Evolutionary conservation across 2,888 invertebrate species (phyloP), one percentile per base, ranked within the genome.

Genomic region (Pemphredon lugubris): DNA sequence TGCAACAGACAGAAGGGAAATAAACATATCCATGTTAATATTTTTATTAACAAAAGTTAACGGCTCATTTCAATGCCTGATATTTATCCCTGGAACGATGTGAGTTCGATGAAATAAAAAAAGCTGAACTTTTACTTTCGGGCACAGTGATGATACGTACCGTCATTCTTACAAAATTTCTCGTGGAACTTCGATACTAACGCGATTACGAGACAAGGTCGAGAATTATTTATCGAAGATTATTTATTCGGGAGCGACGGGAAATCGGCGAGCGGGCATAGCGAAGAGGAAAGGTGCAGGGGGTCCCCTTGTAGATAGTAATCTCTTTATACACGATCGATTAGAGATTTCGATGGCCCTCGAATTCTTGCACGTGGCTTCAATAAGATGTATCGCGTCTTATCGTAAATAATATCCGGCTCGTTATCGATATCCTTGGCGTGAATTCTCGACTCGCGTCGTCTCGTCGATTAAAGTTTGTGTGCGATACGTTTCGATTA

Each of bases 351-450:
- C 34, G 63, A 69, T 65, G 53, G 18, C 57, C 44, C 53, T 68
- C 68, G 60, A 68, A 70, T 74, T 81, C 66, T 70, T 78, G 45
- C 72, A 78, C 72, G 68, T 81, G 75, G 50, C 51, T 55, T 59
- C 63, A 18, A 20, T 11, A 57, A 60, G 51, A 45, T 54, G 39
- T 65, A 69, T 69, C 63, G 26, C 5, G 6, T 34, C 65, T 68
- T 80, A 79, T 79, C 75, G 42, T n/a, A 13, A 11, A 30, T 9
- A 40, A 26, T 73, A 44, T 65, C 51, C 42, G 51, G 18, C 21
- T 30, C 14, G 42, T 51, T 70, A 59, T 61, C 40, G 39, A 39
- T 57, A 67, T 57, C 47, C 20, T 67, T 60, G 50, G 42, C 23
- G 26, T 40, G 5, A 44, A 14, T 44, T 55, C 21, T 5, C 32